Percentiles rank a stretch among this genome's conserved stretches.
Evolutionary conservation across 2,797 vertebrate genomes (phyloP).

Genomic region (Poecilia picta): DNA sequence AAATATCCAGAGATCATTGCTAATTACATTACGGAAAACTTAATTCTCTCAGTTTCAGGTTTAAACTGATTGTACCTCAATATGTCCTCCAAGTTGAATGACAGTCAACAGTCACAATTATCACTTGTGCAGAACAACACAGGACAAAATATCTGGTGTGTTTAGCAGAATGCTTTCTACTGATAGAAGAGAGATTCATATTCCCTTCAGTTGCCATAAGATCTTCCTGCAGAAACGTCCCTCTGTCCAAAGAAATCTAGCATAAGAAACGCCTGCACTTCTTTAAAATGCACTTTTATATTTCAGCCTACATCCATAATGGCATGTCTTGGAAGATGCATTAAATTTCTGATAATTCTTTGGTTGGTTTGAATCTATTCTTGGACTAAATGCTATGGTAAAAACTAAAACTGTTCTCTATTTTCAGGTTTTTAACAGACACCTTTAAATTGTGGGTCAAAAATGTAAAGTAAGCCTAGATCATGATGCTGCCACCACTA

Average conservation of each 20-base stretch:
- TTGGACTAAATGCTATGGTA: not conserved
- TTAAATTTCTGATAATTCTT: not conserved
- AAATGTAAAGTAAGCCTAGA: not conserved
- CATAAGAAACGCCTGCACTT: too few relatives aligned
- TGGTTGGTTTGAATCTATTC: not conserved
- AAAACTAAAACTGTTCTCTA: not conserved
- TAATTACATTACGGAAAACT: not conserved
- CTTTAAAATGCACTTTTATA: too few relatives aligned
- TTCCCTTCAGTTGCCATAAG: not conserved
- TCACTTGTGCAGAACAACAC: not conserved
- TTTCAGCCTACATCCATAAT: too few relatives aligned
- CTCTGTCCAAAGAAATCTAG: too few relatives aligned
- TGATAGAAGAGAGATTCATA: not conserved
- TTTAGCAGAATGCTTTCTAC: not conserved
- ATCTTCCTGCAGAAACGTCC: not conserved
- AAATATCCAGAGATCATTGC: not conserved
- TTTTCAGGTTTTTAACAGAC: not conserved
- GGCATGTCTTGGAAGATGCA: not conserved
- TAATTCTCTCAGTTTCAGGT: not conserved
- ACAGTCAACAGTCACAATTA: not conserved
- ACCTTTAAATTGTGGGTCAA: not conserved
- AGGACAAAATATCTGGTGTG: not conserved
- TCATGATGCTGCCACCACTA: not conserved
- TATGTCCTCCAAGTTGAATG: not conserved
- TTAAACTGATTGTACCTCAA: not conserved